Evolutionary conservation across 1,140 invertebrate species (phyloP).

Genomic region (Arion vulgaris): DNA sequence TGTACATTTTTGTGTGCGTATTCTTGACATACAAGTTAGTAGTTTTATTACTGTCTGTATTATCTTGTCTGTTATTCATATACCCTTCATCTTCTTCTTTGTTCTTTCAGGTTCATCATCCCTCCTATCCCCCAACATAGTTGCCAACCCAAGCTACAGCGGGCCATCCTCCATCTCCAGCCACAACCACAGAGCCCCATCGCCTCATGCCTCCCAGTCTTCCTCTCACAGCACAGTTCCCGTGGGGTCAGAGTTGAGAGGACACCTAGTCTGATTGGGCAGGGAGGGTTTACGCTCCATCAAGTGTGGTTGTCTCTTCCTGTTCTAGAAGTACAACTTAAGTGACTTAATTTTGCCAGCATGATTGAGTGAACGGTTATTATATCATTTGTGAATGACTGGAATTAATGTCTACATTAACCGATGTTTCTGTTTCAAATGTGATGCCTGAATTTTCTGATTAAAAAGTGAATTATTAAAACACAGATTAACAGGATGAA

Average conservation of each 20-base stretch:
- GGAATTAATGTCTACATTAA: no score
- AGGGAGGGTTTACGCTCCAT: neutral
- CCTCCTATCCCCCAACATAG: constrained; percentile 53
- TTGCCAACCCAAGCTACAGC: constrained; percentile 54
- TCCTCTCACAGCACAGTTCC: constrained; percentile 44
- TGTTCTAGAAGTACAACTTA: neutral
- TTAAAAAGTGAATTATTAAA: no score
- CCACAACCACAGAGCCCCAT: constrained; percentile 40
- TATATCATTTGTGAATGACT: no score
- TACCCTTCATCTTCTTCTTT: neutral
- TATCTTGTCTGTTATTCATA: no score
- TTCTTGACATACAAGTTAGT: no score
- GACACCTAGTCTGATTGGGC: constrained; percentile 43
- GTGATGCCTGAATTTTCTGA: no score
- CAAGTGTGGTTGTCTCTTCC: neutral
- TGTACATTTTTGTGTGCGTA: no score
- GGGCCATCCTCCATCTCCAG: constrained; percentile 40
- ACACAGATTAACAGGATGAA: no score
- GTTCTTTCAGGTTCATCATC: constrained; percentile 7
- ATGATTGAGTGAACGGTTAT: neutral
- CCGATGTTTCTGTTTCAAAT: no score
- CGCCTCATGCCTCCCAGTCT: constrained; percentile 1
- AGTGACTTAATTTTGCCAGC: neutral
- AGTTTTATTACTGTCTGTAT: no score
- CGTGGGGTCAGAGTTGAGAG: constrained; percentile 42